Conservation (phyloP, 2,113 vertebrate genomes). For the Stegastes partitus region DNA sequence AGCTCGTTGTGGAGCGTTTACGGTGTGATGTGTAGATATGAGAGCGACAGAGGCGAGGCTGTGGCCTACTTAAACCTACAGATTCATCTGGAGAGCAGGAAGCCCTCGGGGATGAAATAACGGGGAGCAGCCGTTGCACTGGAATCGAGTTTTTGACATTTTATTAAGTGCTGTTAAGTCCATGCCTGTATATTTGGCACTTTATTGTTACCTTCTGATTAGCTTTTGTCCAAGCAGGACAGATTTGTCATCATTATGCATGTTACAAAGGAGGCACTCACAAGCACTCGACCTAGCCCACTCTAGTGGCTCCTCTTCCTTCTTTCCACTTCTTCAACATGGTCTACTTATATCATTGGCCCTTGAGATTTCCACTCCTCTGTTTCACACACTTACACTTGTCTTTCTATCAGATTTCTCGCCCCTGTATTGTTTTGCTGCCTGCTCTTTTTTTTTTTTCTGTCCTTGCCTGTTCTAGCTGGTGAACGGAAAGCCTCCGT, state of each 20-base stretch:
- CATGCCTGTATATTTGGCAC: not conserved
- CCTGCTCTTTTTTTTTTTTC: not conserved
- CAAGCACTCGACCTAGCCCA: no score
- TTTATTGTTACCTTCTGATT: not conserved
- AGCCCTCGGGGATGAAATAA: slow-evolving; percentile 39
- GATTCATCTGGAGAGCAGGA: slow-evolving; percentile 62
- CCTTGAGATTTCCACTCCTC: not conserved
- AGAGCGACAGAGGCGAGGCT: slow-evolving; percentile 31
- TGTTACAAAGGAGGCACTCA: not conserved
- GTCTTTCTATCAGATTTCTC: not conserved
- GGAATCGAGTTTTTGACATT: slow-evolving; percentile 32
- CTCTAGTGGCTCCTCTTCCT: not conserved
- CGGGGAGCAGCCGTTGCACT: slow-evolving; percentile 43
- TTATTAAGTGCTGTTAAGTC: slow-evolving; percentile 17
- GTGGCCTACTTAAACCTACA: slow-evolving; percentile 72
- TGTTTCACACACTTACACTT: slow-evolving; percentile 5
- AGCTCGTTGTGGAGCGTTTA: not conserved
- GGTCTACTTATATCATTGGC: not conserved
- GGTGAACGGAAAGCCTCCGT: not conserved
- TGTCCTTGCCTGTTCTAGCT: not conserved
- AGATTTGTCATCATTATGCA: no score
- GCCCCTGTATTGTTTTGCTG: not conserved
- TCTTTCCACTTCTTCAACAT: not conserved
- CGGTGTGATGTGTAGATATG: slow-evolving; percentile 26
- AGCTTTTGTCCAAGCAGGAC: no score